These are phyloP conservation scores for Streptopelia turtur DNA, from an alignment of 2,797 vertebrate genomes.

Conservation along the genomic window DNA sequence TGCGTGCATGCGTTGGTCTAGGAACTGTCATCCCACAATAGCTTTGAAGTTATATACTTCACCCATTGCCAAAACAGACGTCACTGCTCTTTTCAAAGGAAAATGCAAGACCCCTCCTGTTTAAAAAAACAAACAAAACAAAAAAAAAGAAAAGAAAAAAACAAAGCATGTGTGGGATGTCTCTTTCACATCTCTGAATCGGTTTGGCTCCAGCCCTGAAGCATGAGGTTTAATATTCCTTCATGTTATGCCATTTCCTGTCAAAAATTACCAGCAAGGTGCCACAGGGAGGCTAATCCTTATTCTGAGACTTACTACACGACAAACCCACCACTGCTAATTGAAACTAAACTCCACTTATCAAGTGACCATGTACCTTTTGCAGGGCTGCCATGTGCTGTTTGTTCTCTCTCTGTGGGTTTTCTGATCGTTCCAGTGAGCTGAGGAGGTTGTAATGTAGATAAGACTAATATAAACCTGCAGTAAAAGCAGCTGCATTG, in stretches of 20 bases:
- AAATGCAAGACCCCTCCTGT: not conserved
- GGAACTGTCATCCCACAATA: not conserved
- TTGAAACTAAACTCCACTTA: not conserved
- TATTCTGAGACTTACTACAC: not conserved
- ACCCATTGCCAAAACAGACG: not conserved
- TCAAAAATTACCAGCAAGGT: not conserved
- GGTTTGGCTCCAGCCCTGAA: not conserved
- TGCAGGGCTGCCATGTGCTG: not conserved
- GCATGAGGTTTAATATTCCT: not conserved
- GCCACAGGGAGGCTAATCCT: not conserved
- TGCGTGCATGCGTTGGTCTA: fast-evolving
- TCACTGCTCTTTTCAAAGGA: not conserved
- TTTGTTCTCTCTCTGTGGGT: not conserved
- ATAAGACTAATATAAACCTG: slow-evolving; percentile 3
- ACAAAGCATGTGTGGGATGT: not conserved
- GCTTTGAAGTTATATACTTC: not conserved
- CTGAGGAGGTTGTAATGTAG: not conserved
- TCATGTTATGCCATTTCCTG: not conserved
- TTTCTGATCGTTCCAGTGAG: not conserved
- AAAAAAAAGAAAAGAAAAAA: not conserved
- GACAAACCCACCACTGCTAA: not conserved
- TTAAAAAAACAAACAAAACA: not conserved
- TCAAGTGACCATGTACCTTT: not conserved
- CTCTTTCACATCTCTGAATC: not conserved
- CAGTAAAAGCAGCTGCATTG: not conserved